Evolutionary conservation across 2,888 invertebrate species (phyloP).

Genomic region (Icerya purchasi): DNA sequence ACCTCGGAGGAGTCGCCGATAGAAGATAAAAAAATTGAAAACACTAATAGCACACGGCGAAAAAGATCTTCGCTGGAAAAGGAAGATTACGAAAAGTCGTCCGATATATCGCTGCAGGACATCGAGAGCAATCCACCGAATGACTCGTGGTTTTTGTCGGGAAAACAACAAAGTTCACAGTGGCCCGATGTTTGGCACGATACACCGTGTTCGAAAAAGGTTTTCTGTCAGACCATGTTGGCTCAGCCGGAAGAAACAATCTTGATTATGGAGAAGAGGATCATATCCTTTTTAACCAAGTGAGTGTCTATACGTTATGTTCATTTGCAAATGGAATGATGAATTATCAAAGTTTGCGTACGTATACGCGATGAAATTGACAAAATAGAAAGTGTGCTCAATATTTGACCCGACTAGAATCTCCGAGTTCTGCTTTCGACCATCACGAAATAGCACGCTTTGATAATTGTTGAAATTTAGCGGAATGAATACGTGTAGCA

Average conservation of each 20-base stretch:
- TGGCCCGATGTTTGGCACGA: slow-evolving; percentile 38
- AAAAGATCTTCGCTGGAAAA: slow-evolving; percentile 3
- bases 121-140: background rate
- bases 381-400: no score
- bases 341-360: no score
- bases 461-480: no score
- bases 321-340: no score
- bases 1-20: background rate
- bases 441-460: no score
- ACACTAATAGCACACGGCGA: background rate
- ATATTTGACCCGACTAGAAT: no score
- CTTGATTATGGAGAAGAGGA: slow-evolving; percentile 57
- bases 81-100: slow-evolving; percentile 2
- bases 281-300: slow-evolving; percentile 47
- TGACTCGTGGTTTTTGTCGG: background rate
- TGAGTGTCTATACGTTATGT: no score
- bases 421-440: no score
- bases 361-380: no score
- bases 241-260: slow-evolving; percentile 44
- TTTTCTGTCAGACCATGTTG: slow-evolving; percentile 54
- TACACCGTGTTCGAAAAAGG: slow-evolving; percentile 52
- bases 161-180: no score
- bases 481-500: no score
- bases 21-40: background rate
- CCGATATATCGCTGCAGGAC: background rate